A percentile compares a stretch with the other conserved stretches of the same genome.
Evolutionary conservation across 2,888 invertebrate genomes (phyloP).

Genomic region (Neoascia interrupta): DNA sequence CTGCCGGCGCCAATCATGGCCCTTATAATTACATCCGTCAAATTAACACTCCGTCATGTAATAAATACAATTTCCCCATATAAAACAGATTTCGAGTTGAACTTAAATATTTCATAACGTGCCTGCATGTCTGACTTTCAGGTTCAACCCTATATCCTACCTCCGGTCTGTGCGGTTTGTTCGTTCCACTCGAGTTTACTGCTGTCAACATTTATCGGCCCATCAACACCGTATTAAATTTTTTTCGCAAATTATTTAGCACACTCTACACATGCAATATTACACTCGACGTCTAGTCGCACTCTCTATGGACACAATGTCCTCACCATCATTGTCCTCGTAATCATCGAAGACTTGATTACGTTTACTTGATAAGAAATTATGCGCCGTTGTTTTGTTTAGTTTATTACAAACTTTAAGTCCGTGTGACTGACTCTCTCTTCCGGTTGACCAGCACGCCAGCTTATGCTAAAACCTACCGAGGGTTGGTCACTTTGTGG

Average conservation of each 20-base stretch:
- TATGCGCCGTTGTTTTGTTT: constrained; percentile 18
- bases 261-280: neutral
- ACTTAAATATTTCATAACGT: constrained; percentile 54
- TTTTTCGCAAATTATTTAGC: constrained; percentile 9
- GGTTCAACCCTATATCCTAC: neutral
- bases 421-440: constrained; percentile 35
- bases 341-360: constrained; percentile 41
- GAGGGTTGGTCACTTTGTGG: constrained; percentile 10
- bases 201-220: constrained; percentile 62
- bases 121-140: neutral
- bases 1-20: constrained; percentile 38
- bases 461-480: no score
- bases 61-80: constrained; percentile 56
- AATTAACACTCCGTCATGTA: constrained; percentile 55
- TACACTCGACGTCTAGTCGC: no score
- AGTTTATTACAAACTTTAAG: constrained; percentile 21
- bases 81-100: constrained; percentile 42
- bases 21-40: constrained; percentile 66
- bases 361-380: constrained; percentile 53
- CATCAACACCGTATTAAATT: constrained; percentile 63
- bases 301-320: no score
- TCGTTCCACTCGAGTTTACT: no score
- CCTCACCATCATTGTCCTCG: constrained; percentile 6
- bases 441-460: constrained; percentile 29
- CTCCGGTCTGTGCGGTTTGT: constrained; percentile 12